Evolutionary conservation across 1,140 invertebrate genomes (phyloP).

Genomic region (Micrasema minimum): DNA sequence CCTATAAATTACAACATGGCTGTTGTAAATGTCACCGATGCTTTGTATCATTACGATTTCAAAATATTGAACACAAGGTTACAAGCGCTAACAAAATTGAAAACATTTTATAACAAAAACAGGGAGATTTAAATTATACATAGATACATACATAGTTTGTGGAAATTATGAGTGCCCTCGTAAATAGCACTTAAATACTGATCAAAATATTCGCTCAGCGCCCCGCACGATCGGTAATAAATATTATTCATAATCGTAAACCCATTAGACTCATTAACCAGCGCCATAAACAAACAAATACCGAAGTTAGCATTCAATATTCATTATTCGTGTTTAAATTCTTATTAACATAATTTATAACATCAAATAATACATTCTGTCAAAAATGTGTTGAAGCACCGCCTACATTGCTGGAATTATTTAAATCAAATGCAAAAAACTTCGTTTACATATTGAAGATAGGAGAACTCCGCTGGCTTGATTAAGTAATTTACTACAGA

Average conservation of each 20-base stretch:
- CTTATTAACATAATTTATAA: slow-evolving; percentile 47
- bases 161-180: too few species aligned
- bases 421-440: slow-evolving; percentile 45
- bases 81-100: too few species aligned
- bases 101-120: too few species aligned
- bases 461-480: slow-evolving; percentile 33
- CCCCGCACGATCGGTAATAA: not conserved
- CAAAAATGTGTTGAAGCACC: slow-evolving; percentile 44
- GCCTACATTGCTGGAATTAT: slow-evolving; percentile 39
- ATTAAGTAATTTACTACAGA: slow-evolving; percentile 45
- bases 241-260: not conserved
- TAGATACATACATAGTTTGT: too few species aligned
- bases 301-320: slow-evolving; percentile 32
- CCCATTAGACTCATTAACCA: slow-evolving; percentile 8
- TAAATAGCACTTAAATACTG: not conserved
- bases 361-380: slow-evolving; percentile 44
- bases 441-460: slow-evolving; percentile 41
- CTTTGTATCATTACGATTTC: too few species aligned
- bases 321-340: slow-evolving; percentile 32
- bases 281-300: slow-evolving; percentile 32
- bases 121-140: too few species aligned
- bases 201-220: slow-evolving; percentile 7
- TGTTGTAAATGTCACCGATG: not conserved
- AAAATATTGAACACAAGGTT: too few species aligned
- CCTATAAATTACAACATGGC: slow-evolving; percentile 13